phyloP scores from a whole-genome alignment of 2,888 invertebrate genomes.

The Oscheius sp. region DNA sequence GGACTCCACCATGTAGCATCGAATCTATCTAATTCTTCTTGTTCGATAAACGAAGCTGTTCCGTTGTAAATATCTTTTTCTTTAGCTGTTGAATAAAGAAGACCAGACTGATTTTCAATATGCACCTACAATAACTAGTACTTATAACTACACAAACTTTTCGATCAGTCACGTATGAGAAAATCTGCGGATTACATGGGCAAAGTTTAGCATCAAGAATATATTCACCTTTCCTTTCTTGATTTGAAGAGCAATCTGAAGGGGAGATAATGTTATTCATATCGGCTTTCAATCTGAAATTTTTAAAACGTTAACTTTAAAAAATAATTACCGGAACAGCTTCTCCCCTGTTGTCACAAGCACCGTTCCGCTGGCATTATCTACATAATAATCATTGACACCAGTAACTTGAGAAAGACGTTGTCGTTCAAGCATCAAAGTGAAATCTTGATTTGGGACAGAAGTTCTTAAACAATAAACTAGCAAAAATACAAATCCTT shows the following conservation, averaged over 20 bases:
- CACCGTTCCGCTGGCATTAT: neutral
- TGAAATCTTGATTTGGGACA: conserved; percentile 43
- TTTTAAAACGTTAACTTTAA: neutral
- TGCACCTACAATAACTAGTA: conserved; percentile 28
- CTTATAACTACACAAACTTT: conserved; percentile 24
- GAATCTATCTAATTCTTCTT: conserved; percentile 95
- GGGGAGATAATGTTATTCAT: neutral
- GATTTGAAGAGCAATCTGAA: neutral
- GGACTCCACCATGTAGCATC: conserved; percentile 99
- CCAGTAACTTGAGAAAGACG: conserved; percentile 39
- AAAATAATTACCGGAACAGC: conserved; percentile 21
- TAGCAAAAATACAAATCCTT: no score
- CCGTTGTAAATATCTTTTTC: conserved; percentile 74
- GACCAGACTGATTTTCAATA: conserved; percentile 31
- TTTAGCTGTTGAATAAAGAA: conserved; percentile 24
- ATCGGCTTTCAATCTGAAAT: neutral
- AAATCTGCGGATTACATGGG: conserved; percentile 28
- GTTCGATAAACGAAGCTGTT: conserved; percentile 96
- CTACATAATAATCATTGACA: conserved; percentile 35
- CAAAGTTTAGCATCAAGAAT: conserved; percentile 38
- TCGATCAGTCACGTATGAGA: conserved; percentile 44
- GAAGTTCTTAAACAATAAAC: conserved; percentile 14
- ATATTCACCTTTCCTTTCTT: conserved; percentile 8
- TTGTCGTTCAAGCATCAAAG: conserved; percentile 49
- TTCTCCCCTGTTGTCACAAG: conserved; percentile 40